A percentile compares a stretch with the other conserved stretches of the same genome.
phyloP scores from a whole-genome alignment of 2,113 vertebrate genomes.

The Meriones unguiculatus region DNA sequence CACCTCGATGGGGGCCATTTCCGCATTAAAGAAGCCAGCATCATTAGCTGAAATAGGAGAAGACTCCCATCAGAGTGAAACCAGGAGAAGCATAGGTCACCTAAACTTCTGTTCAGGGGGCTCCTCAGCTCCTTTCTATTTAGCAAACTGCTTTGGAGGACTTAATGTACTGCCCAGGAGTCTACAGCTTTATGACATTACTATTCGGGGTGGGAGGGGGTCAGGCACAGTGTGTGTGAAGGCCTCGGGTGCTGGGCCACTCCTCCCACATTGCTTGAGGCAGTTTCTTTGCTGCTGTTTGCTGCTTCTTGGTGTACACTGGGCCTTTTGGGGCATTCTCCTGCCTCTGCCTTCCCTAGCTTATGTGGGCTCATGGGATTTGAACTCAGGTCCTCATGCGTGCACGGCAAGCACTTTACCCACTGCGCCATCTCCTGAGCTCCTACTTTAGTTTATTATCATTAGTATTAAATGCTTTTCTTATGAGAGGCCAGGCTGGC shows the following conservation, averaged over 20 bases:
- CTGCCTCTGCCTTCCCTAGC: not conserved
- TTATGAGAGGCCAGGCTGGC: not conserved
- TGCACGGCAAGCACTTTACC: not conserved
- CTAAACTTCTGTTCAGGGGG: not conserved
- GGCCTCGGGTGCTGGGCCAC: not conserved
- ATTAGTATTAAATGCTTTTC: not conserved
- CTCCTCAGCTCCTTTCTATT: not conserved
- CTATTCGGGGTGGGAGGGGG: not conserved
- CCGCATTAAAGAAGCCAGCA: slow-evolving; percentile 91
- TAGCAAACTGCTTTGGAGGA: not conserved
- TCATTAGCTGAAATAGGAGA: slow-evolving; percentile 90
- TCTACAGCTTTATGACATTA: slow-evolving; percentile 6
- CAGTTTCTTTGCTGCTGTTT: not conserved
- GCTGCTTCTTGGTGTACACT: not conserved
- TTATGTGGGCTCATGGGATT: not conserved
- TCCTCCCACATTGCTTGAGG: not conserved
- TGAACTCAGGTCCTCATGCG: not conserved
- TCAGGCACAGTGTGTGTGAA: not conserved
- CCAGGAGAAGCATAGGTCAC: not conserved
- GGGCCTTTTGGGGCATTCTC: not conserved
- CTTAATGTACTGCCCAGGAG: not conserved
- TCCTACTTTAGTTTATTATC: not conserved
- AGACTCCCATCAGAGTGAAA: not conserved
- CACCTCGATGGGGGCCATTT: slow-evolving; percentile 96
- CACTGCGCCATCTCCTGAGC: not conserved